Percentiles rank a stretch among this genome's conserved stretches.
phyloP scores from a whole-genome alignment of 2,888 invertebrate genomes.

The Callinectes sapidus region DNA sequence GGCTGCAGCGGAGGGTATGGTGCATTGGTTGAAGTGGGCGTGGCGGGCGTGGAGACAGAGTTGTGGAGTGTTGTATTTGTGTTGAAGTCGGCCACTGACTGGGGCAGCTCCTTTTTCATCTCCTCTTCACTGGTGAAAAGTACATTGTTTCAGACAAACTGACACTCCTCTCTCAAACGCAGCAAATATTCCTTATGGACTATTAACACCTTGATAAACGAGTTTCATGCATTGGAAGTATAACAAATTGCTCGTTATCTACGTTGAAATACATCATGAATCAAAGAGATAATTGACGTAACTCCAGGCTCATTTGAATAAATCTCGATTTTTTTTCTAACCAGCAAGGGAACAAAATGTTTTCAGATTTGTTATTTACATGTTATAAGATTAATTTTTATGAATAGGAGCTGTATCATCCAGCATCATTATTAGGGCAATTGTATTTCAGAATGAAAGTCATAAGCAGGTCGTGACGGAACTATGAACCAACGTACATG shows the following conservation, averaged over 20 bases:
- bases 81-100: conserved; percentile 68
- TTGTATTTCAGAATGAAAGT: not conserved
- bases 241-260: not conserved
- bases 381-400: not conserved
- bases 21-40: conserved; percentile 61
- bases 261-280: not conserved
- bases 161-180: not conserved
- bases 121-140: conserved; percentile 56
- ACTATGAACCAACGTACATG: conserved; percentile 6
- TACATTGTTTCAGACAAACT: not conserved
- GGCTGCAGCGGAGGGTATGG: conserved; percentile 64
- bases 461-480: not conserved
- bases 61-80: not conserved
- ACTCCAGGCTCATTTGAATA: not conserved
- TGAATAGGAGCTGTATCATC: not conserved
- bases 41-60: conserved; percentile 56
- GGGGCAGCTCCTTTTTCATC: conserved; percentile 59
- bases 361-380: not conserved
- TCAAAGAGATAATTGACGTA: not conserved
- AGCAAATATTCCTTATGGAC: not conserved
- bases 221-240: not conserved
- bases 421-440: not conserved
- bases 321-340: not conserved
- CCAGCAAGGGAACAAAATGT: not conserved
- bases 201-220: not conserved